These are phyloP conservation scores for Porites australiensis DNA, from an alignment of 64 coral and sea anemone species.

Conservation along the genomic window DNA sequence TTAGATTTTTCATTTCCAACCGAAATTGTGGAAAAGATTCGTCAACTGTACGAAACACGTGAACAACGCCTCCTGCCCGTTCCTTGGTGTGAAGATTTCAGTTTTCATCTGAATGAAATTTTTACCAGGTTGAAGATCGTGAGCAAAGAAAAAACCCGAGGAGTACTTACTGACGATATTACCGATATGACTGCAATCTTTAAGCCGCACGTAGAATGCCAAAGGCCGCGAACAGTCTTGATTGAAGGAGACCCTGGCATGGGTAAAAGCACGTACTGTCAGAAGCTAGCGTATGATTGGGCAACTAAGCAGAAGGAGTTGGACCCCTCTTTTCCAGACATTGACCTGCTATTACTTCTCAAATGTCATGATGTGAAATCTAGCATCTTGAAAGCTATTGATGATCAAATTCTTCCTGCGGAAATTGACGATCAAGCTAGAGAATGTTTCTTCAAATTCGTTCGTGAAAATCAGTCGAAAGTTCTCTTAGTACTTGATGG, in stretches of 20 bases:
- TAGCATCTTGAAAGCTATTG: conserved; percentile 27
- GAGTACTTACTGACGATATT: background rate
- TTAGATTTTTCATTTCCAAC: background rate
- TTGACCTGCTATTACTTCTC: conserved; percentile 39
- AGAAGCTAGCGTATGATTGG: conserved; percentile 36
- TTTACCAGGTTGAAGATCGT: background rate
- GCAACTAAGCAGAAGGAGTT: background rate
- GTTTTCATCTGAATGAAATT: background rate
- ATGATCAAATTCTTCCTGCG: conserved; percentile 33
- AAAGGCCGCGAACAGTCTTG: conserved; percentile 5
- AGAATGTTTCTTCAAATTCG: background rate
- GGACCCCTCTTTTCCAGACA: conserved; percentile 8
- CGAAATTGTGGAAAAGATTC: background rate
- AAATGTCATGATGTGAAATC: conserved; percentile 24
- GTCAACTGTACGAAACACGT: background rate
- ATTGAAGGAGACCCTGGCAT: conserved; percentile 23
- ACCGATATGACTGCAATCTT: conserved; percentile 13
- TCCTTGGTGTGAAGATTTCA: conserved; percentile 23
- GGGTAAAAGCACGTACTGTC: conserved; percentile 23
- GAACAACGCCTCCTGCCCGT: background rate
- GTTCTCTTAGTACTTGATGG: conserved; percentile 49
- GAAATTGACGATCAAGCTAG: conserved; percentile 33
- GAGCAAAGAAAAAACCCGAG: background rate
- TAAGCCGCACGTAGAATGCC: background rate
- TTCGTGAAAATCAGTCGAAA: conserved; percentile 29